Base-by-base conservation (phyloP, 2,797 vertebrate genomes). In the Hoplostethus mediterraneus region DNA sequence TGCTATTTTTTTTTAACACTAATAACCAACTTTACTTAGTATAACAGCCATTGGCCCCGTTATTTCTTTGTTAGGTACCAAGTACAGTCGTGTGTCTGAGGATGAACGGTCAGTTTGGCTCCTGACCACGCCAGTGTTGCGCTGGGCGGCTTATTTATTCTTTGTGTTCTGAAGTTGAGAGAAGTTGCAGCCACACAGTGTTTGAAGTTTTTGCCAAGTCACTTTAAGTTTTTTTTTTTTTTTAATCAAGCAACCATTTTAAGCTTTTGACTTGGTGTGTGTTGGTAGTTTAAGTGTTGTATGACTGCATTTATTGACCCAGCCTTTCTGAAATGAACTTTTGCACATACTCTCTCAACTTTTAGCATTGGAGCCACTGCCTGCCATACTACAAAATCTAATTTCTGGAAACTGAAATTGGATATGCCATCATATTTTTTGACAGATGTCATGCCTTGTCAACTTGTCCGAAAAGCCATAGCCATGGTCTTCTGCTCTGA, bases 1-100 rank as follows among this genome's bases (percentile, higher is more conserved):
- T 92, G 90, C 86, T 91, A 89, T 67, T 65, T 80, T 45, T 80
- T 45, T 68, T 61, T 55, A 82, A 87, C 75, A 86, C 79, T 81
- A 84, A 85, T 66, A 44, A 47, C 31, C 28, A 8, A 75, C 21
- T 77, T 62, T 60, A 61, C 47, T 57, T 48, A 28, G 59, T 49
- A 49, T 76, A 31, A 56, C 36, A 59, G 74, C 62, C 68, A 38
- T 33, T 54, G 51, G 47, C 11, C 11, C 40, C 7, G 56, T 72
- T 28, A 61, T 79, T 77, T 84, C 45, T 44, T 11, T 17, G 28
- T 64, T 54, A 12, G 89, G 86, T 89, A 89, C 87, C 81, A 78
- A 79, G 71, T 87, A 67, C 67, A 77, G 63, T 61, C 63, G 65
- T 76, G 65, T 63, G 49, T 60, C 73, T 75, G 71, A 70, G 75